These are phyloP conservation scores for Myiagra hebetior DNA, from an alignment of 2,113 vertebrate genomes.

Conservation along the genomic window DNA sequence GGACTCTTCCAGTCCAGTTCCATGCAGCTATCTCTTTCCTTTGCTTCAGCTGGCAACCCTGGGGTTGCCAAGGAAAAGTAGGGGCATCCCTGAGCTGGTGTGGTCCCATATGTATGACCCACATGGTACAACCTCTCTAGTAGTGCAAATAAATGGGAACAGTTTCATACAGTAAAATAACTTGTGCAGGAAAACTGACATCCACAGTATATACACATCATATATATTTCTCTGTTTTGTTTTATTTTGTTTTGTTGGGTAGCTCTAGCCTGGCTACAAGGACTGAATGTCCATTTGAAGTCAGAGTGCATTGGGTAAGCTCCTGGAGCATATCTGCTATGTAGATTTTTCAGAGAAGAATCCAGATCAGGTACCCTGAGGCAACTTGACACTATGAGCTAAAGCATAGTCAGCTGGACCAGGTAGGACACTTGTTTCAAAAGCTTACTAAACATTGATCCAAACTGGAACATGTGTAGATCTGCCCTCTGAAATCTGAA, in stretches of 20 bases:
- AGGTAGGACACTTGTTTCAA: background rate
- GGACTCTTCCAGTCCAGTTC: background rate
- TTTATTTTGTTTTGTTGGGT: background rate
- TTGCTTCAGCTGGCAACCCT: background rate
- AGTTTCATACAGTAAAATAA: background rate
- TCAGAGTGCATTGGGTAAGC: background rate
- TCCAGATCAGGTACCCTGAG: background rate
- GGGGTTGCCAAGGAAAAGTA: background rate
- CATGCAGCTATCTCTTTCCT: background rate
- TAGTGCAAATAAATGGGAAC: background rate
- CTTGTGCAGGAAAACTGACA: background rate
- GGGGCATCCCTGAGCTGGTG: rapidly evolving
- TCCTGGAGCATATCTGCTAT: background rate
- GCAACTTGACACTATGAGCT: background rate
- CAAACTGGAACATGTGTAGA: background rate
- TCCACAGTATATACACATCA: too few species aligned
- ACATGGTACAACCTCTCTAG: background rate
- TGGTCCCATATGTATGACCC: background rate
- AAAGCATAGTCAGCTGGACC: background rate
- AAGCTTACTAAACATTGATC: background rate
- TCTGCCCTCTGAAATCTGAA: background rate
- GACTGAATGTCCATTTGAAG: background rate
- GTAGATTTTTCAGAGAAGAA: background rate
- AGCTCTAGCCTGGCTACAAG: background rate
- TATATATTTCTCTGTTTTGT: background rate